phyloP scores from a whole-genome alignment of 2,113 vertebrate genomes.

The Eptesicus fuscus region DNA sequence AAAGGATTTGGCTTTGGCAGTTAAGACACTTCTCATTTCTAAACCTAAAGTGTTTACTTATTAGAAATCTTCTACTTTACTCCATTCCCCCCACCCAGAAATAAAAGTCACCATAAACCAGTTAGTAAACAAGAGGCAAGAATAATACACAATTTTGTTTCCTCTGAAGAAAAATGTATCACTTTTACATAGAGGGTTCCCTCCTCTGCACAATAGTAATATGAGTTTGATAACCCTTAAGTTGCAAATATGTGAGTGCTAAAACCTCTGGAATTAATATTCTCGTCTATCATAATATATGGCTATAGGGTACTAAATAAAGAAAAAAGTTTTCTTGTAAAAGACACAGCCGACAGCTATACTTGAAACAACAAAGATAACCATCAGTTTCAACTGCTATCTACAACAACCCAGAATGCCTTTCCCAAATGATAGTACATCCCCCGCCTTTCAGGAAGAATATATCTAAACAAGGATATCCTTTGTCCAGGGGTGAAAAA shows the following conservation, averaged over 20 bases:
- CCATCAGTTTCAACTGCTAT: slow-evolving; percentile 24
- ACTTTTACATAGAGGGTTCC: neutral
- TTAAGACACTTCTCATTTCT: neutral
- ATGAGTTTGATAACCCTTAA: neutral
- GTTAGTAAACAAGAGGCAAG: neutral
- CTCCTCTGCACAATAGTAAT: neutral
- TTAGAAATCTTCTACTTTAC: neutral
- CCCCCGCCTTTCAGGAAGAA: neutral
- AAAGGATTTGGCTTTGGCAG: slow-evolving; percentile 12
- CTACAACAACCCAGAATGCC: neutral
- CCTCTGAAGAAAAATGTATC: neutral
- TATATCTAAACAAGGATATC: slow-evolving; percentile 26
- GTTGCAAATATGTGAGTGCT: neutral
- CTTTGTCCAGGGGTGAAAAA: neutral
- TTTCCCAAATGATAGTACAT: slow-evolving; percentile 21
- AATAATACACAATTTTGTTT: neutral
- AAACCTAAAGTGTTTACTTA: neutral
- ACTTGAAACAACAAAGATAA: slow-evolving; percentile 43
- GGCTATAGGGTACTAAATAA: neutral
- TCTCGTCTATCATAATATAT: neutral
- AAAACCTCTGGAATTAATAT: neutral
- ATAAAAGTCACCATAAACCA: neutral
- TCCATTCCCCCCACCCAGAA: neutral
- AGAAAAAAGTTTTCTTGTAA: neutral
- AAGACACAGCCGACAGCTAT: slow-evolving; percentile 17